Percentiles rank a stretch among this genome's conserved stretches.
Conservation (phyloP, 1,140 invertebrate genomes). For the Zophobas morio region DNA sequence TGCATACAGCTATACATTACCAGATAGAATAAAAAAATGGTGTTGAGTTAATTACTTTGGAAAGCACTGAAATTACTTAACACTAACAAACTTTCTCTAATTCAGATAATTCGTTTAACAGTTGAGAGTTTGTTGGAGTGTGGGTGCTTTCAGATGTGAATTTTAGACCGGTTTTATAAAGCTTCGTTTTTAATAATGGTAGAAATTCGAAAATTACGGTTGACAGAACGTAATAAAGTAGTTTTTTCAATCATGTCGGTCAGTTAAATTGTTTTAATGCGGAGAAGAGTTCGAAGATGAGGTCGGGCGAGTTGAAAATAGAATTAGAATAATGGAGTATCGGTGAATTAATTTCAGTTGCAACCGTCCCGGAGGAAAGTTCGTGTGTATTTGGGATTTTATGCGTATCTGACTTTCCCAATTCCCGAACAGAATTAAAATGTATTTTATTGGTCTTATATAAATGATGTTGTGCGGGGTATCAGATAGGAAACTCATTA, state of each 20-base stretch:
- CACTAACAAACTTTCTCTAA: too few species aligned
- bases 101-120: too few species aligned
- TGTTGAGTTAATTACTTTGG: too few species aligned
- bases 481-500: conserved; percentile 38
- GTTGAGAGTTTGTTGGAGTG: too few species aligned
- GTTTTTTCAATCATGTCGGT: conserved; percentile 19
- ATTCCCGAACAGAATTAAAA: conserved; percentile 33
- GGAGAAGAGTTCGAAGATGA: conserved; percentile 13
- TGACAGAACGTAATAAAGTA: conserved; percentile 13
- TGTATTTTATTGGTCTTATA: conserved; percentile 34
- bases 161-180: too few species aligned
- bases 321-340: conserved; percentile 42
- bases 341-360: conserved; percentile 40
- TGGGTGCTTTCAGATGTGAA: too few species aligned
- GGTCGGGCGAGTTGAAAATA: conserved; percentile 31
- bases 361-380: conserved; percentile 27
- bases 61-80: too few species aligned
- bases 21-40: too few species aligned
- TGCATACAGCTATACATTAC: too few species aligned
- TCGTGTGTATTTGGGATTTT: conserved; percentile 38
- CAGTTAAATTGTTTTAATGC: conserved; percentile 29
- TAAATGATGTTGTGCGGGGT: conserved; percentile 18
- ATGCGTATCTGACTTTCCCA: conserved; percentile 31
- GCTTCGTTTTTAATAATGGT: too few species aligned
- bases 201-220: neutral